A percentile compares a stretch with the other conserved stretches of the same genome.
Evolutionary conservation across 2,113 vertebrate species (phyloP).

Genomic region (Pseudopodoces humilis): DNA sequence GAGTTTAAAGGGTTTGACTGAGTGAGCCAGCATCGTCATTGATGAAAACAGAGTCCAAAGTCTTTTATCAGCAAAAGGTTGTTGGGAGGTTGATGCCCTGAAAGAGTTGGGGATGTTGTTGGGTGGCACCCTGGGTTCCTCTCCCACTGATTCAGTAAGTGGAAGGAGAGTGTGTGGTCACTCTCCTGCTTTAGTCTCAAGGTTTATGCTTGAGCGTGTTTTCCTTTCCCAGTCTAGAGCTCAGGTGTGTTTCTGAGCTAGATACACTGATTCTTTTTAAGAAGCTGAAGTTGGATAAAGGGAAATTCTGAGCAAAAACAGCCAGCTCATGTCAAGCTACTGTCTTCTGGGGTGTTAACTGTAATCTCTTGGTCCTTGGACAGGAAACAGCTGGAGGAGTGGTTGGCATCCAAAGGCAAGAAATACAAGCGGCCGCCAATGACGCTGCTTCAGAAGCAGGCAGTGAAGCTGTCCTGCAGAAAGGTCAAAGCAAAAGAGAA

Average conservation of each 20-base stretch:
- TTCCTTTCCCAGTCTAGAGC: neutral
- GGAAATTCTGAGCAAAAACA: neutral
- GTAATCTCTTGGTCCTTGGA: neutral
- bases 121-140: neutral
- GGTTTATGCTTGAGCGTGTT: neutral
- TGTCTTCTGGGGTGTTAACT: neutral
- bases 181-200: neutral
- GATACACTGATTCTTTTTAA: neutral
- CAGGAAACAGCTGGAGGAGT: conserved; percentile 88
- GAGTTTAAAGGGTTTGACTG: neutral
- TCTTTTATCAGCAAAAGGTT: fast-evolving
- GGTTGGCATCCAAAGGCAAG: conserved; percentile 85
- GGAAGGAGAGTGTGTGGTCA: fast-evolving
- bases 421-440: conserved; percentile 91
- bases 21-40: neutral
- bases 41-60: neutral
- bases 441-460: conserved; percentile 63
- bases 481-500: conserved; percentile 76
- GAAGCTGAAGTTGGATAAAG: neutral
- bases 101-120: neutral
- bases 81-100: neutral
- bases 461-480: conserved; percentile 64
- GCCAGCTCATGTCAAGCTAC: neutral
- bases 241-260: neutral
- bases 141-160: fast-evolving